Base-by-base conservation (phyloP, 2,113 vertebrate genomes). In the Myocastor coypus region DNA sequence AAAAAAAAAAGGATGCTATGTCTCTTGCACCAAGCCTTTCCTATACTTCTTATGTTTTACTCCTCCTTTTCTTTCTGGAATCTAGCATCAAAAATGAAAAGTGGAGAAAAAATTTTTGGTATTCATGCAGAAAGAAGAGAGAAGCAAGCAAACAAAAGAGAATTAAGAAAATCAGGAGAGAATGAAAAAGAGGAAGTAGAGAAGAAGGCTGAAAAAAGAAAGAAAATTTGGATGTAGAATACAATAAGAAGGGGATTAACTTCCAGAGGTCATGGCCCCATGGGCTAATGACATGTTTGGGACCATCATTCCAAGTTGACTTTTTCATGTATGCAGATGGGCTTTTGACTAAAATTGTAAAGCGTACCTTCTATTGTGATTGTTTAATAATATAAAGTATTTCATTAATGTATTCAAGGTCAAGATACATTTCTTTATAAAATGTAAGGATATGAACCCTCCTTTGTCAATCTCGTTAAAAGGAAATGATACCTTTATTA, bases 351-450 rank as follows among this genome's bases (percentile, higher is more conserved):
- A 59, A 92, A 92, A 83, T 24, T 50, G 34, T 83, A 78, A 94
- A 85, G 52, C 32, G 77, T 85, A 93, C 59, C 22, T 86, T 66
- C 16, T 95, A 20, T 77, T 94, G 64, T 91, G 55, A 83, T 34
- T 80, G 14, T 84, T 95, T 80, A 87, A 92, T 95, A 81, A 77
- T 63, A 63, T 55, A 91, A 89, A 20, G 24, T 40, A 91, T 61
- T 94, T 94, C 95, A 96, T 28, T 85, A 94, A 87, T 80, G 2
- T 75, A 92, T 83, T 97, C 95, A 96, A 97, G 96, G 96, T 97
- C 95, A 95, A 95, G 32, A 87, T 92, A 92, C 75, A 50, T 92
- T 96, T 94, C 68, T 96, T 95, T 93, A 89, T 77, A 94, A 91
- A 96, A 83, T 83, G 84, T 50, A 77, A 87, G 37, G 64, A 80